Percentiles rank a stretch among this genome's conserved stretches.
phyloP scores from a whole-genome alignment of 2,888 invertebrate species.

The Cephus nigrinus region DNA sequence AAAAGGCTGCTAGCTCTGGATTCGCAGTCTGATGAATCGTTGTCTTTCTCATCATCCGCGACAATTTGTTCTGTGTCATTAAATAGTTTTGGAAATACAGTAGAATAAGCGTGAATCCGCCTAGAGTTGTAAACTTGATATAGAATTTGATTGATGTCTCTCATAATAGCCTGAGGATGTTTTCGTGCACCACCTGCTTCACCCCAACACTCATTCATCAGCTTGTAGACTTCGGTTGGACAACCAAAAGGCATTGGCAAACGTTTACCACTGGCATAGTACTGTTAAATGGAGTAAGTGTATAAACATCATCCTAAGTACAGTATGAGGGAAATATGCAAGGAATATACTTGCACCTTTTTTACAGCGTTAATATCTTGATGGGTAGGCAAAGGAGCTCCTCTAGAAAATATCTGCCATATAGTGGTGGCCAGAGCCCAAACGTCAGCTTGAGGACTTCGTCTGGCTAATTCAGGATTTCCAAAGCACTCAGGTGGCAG shows the following conservation, averaged over 20 bases:
- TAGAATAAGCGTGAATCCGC: constrained; percentile 71
- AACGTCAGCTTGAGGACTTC: constrained; percentile 81
- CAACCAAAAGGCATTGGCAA: constrained; percentile 77
- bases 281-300: constrained; percentile 63
- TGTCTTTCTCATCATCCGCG: constrained; percentile 42
- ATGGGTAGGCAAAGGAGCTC: constrained; percentile 67
- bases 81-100: constrained; percentile 65
- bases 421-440: constrained; percentile 94
- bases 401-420: constrained; percentile 92
- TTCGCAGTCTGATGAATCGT: constrained; percentile 56
- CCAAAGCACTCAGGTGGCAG: constrained; percentile 86
- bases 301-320: constrained; percentile 8
- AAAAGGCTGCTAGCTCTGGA: constrained; percentile 53
- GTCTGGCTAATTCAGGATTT: constrained; percentile 76
- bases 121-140: constrained; percentile 78
- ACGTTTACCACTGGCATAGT: constrained; percentile 76
- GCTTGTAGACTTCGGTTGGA: constrained; percentile 78
- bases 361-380: constrained; percentile 58
- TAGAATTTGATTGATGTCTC: constrained; percentile 84
- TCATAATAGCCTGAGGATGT: constrained; percentile 86
- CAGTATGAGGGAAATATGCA: neutral
- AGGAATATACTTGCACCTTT: constrained; percentile 46
- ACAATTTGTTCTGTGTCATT: constrained; percentile 38
- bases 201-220: constrained; percentile 87
- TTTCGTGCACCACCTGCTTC: constrained; percentile 77